Base-by-base conservation (phyloP, 2,888 invertebrate genomes). In the Drepanosiphum platanoidis region DNA sequence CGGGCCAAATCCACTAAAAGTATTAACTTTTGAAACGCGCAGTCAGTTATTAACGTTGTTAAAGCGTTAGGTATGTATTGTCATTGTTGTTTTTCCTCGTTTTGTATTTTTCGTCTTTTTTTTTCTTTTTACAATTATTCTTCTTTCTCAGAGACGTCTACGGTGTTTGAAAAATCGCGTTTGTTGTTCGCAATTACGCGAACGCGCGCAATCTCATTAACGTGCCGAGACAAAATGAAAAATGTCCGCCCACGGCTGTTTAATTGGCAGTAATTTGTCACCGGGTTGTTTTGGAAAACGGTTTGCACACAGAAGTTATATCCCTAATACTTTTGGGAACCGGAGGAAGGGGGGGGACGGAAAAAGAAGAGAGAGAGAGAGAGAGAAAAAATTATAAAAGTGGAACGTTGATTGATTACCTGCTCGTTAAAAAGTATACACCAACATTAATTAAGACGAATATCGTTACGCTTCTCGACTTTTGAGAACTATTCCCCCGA, bases 221-320 rank as follows among this genome's bases (percentile, higher is more conserved):
- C 71, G 61, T n/a, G 22, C 42, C 42, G 39, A 30, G 75, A 77
- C 52, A 77, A 70, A 70, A 75, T 75, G 68, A 84, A 84, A 84
- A 84, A 84, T 77, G 84, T 75, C 68, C 68, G 52, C 75, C 75
- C 52, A 27, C 58, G 52, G 52, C 74, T 75, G 74, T 75, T 77
- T 84, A 84, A 84, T 84, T 84, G 84, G 75, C 84, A 52, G 84
- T 77, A 75, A 84, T 84, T 84, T 84, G 84, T 84, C 84, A 84
- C 77, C 66, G 80, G 80, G 80, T 70, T 58, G 61, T 70, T 84
- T 75, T 30, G 52, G 46, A 68, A 77, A 84, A 75, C 77, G 66
- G 75, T 84, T 84, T 66, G 66, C 11, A 30, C 52, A 30, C 52
- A 32, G n/a, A 82, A 82, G 61, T 71, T 42, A 61, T 72, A 61